These are phyloP conservation scores for Xenus cinereus DNA, from an alignment of 2,113 vertebrate genomes.

Conservation along the genomic window DNA sequence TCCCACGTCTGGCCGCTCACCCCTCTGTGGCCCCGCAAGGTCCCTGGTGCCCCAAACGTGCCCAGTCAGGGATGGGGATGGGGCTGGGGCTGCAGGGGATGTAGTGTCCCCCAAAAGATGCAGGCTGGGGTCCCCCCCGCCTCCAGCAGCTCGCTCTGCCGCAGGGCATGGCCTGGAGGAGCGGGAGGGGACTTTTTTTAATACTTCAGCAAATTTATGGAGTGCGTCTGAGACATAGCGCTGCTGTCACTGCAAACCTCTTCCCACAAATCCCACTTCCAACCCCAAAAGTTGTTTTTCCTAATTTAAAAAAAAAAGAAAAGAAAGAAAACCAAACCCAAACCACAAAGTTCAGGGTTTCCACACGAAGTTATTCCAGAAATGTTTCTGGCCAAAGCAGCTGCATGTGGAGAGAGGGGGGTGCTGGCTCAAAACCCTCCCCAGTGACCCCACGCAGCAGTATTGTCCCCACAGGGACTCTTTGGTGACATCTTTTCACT, in stretches of 20 bases:
- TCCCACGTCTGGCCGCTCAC: not conserved
- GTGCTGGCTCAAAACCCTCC: not conserved
- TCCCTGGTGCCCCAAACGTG: accelerated
- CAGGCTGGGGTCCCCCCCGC: not conserved
- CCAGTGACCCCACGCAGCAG: accelerated
- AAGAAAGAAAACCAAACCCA: not conserved
- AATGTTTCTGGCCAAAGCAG: not conserved
- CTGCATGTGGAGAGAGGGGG: not conserved
- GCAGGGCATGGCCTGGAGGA: accelerated
- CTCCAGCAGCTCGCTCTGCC: accelerated
- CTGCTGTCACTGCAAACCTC: not conserved
- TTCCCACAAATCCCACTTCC: not conserved
- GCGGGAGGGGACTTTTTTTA: not conserved
- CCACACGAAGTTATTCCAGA: not conserved
- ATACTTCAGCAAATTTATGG: not conserved
- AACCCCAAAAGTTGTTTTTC: not conserved
- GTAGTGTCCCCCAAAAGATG: accelerated
- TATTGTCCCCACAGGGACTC: not conserved
- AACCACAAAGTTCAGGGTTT: not conserved
- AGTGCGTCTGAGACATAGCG: accelerated
- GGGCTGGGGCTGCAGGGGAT: not conserved
- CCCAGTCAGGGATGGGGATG: not conserved
- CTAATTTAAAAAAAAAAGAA: not conserved
- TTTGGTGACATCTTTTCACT: not conserved
- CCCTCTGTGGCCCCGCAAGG: accelerated